phyloP scores from a whole-genome alignment of 2,797 vertebrate species.

The Oryzias dopingdopingensis region DNA sequence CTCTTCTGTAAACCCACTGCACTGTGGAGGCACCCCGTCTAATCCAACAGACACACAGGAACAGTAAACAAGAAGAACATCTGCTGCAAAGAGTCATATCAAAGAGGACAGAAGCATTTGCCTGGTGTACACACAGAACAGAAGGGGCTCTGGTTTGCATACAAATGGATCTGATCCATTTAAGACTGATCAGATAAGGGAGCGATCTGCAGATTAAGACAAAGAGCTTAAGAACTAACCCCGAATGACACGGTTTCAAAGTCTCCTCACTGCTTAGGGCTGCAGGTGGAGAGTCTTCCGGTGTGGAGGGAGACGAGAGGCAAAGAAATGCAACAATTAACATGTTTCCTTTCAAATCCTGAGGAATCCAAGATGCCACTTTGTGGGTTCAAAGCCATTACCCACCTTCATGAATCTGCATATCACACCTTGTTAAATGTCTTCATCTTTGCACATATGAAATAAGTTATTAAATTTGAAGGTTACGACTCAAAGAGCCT shows the following conservation, averaged over 20 bases:
- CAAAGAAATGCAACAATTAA: slow-evolving; percentile 4
- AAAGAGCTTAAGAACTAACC: slow-evolving; percentile 50
- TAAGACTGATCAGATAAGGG: slow-evolving; percentile 52
- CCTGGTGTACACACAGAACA: slow-evolving; percentile 15
- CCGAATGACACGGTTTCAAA: slow-evolving; percentile 50
- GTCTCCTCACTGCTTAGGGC: slow-evolving; percentile 32
- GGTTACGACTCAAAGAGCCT: too few species aligned
- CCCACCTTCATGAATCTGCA: background rate
- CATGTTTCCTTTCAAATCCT: slow-evolving; percentile 16
- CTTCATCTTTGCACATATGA: slow-evolving; percentile 1
- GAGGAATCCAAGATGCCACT: slow-evolving; percentile 1
- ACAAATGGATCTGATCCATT: slow-evolving; percentile 49
- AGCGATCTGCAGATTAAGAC: slow-evolving; percentile 60
- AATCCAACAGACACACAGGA: slow-evolving; percentile 9
- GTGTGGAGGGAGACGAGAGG: slow-evolving; percentile 12
- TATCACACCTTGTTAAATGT: background rate
- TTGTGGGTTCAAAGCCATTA: slow-evolving; percentile 3
- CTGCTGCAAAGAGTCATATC: slow-evolving; percentile 24
- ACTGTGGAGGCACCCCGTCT: slow-evolving; percentile 16
- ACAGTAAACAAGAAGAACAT: slow-evolving; percentile 11
- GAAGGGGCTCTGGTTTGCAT: slow-evolving; percentile 41
- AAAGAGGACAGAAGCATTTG: slow-evolving; percentile 18
- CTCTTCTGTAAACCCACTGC: background rate
- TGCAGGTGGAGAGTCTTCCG: slow-evolving; percentile 29
- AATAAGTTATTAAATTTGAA: background rate